phyloP scores from a whole-genome alignment of 2,888 invertebrate genomes.

The Pinctada fucata region DNA sequence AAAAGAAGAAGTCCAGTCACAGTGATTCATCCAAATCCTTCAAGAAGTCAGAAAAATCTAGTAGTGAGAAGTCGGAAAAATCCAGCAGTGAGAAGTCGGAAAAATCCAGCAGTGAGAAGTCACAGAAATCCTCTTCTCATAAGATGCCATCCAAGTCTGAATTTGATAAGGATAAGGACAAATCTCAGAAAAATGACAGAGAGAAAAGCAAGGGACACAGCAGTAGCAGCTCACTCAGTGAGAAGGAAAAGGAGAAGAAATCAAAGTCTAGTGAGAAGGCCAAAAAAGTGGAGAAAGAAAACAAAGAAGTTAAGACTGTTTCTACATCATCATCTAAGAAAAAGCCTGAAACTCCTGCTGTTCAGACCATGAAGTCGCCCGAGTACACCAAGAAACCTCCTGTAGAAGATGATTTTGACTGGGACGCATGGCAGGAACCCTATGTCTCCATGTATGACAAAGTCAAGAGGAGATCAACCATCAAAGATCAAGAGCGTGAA shows the following conservation, averaged over 20 bases:
- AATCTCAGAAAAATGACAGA: constrained; percentile 48
- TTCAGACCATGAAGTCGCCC: constrained; percentile 43
- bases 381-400: constrained; percentile 39
- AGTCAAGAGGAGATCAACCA: constrained; percentile 71
- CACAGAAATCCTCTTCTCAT: constrained; percentile 9
- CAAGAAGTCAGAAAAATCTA: constrained; percentile 30
- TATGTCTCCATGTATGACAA: constrained; percentile 99
- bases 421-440: constrained; percentile 80
- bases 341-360: constrained; percentile 42
- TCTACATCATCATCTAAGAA: constrained; percentile 23
- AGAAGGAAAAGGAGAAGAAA: constrained; percentile 31
- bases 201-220: constrained; percentile 59
- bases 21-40: constrained; percentile 40
- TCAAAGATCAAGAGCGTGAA: constrained; percentile 76
- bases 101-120: constrained; percentile 29
- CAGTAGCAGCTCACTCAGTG: constrained; percentile 44
- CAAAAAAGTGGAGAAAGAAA: constrained; percentile 40
- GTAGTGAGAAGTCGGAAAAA: constrained; percentile 17
- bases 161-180: constrained; percentile 15
- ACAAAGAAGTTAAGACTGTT: constrained; percentile 44
- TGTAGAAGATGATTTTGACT: constrained; percentile 51
- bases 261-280: constrained; percentile 27
- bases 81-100: constrained; percentile 23
- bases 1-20: constrained; percentile 34
- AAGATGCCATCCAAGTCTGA: constrained; percentile 22